Conservation (phyloP, 2,888 invertebrate genomes). For the Nyleta sp. region DNA sequence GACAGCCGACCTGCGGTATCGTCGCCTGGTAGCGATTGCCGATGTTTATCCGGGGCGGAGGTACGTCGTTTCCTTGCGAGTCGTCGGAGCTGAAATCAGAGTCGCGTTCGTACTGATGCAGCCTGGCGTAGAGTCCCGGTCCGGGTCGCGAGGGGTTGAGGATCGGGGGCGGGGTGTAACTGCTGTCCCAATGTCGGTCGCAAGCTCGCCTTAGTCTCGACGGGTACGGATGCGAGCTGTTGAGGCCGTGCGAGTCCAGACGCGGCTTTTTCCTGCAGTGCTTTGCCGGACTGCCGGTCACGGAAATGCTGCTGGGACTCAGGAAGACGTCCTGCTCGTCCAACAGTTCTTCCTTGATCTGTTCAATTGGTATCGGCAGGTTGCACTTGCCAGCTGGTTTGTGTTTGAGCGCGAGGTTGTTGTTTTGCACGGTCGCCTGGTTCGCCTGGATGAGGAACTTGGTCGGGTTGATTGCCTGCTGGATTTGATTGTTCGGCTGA, state of each 20-base stretch:
- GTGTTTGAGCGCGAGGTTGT: constrained; percentile 70
- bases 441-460: constrained; percentile 79
- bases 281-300: constrained; percentile 85
- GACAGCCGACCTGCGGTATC: constrained; percentile 85
- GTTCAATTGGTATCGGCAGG: constrained; percentile 77
- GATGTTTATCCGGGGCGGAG: constrained; percentile 92
- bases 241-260: constrained; percentile 84
- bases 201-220: constrained; percentile 81
- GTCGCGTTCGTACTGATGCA: constrained; percentile 80
- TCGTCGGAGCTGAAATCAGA: constrained; percentile 79
- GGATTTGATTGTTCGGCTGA: constrained; percentile 76
- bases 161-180: constrained; percentile 97
- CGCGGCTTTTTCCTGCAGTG: constrained; percentile 87
- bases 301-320: constrained; percentile 89
- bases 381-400: constrained; percentile 70
- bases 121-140: constrained; percentile 88
- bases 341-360: constrained; percentile 86
- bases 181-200: constrained; percentile 81
- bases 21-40: constrained; percentile 94
- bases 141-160: constrained; percentile 95
- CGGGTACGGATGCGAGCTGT: constrained; percentile 77
- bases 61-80: constrained; percentile 80
- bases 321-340: constrained; percentile 89
- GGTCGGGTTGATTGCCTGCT: constrained; percentile 78
- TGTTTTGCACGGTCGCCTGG: constrained; percentile 68